Evolutionary conservation across 1,140 invertebrate species (phyloP).

Genomic region (Zaprionus vittiger): DNA sequence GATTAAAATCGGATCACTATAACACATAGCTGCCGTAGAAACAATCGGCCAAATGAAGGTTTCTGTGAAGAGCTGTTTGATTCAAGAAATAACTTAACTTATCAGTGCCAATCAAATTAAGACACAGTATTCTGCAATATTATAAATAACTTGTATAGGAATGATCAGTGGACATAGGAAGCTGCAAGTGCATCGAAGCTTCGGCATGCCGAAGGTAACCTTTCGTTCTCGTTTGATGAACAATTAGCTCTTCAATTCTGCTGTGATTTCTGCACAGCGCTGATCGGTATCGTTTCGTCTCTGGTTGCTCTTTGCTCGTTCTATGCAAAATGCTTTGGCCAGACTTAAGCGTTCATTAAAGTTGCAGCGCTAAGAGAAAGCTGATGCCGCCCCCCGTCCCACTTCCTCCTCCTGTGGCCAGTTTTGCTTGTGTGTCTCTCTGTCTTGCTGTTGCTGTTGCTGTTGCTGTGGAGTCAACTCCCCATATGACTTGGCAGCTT

Average conservation of each 20-base stretch:
- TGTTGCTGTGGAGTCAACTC: slow-evolving; percentile 1
- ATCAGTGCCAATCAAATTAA: too few relatives aligned
- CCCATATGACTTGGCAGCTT: slow-evolving; percentile 51
- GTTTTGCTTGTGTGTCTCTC: neutral
- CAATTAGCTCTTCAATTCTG: neutral
- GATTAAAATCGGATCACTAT: too few relatives aligned
- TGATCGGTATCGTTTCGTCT: neutral
- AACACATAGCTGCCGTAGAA: too few relatives aligned
- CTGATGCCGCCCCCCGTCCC: neutral
- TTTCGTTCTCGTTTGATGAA: neutral
- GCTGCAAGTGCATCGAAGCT: too few relatives aligned
- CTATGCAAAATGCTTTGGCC: slow-evolving; percentile 47
- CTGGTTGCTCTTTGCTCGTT: neutral
- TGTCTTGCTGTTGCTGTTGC: neutral
- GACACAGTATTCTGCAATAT: too few relatives aligned
- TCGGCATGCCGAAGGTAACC: too few relatives aligned
- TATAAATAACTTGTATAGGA: neutral
- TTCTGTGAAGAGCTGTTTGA: too few relatives aligned
- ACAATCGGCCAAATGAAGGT: too few relatives aligned
- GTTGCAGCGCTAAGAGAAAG: slow-evolving; percentile 9
- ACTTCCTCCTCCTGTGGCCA: neutral
- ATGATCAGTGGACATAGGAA: neutral
- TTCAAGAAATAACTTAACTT: too few relatives aligned
- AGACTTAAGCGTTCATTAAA: slow-evolving; percentile 71
- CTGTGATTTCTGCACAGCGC: slow-evolving; percentile 1